phyloP scores from a whole-genome alignment of 2,797 vertebrate genomes.

The Clamator glandarius region DNA sequence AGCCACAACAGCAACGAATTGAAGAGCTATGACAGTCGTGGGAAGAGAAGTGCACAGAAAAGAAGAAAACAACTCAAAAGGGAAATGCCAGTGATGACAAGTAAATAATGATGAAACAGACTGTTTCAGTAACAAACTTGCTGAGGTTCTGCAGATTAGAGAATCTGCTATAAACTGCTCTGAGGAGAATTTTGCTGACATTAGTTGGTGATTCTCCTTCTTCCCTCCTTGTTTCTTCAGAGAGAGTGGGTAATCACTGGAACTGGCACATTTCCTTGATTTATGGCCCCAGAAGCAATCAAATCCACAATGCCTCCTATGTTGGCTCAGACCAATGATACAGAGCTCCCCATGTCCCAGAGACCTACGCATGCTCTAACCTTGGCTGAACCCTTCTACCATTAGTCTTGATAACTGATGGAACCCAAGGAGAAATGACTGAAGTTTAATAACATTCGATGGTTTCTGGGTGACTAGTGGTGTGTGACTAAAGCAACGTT shows the following conservation, averaged over 20 bases:
- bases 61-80: background rate
- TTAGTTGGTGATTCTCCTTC: background rate
- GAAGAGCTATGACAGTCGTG: background rate
- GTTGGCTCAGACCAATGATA: conserved; percentile 46
- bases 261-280: conserved; percentile 3
- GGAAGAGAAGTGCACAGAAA: background rate
- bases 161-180: background rate
- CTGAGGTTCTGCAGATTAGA: background rate
- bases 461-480: conserved; percentile 64
- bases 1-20: rapidly evolving
- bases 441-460: conserved; percentile 65
- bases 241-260: background rate
- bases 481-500: conserved; percentile 72
- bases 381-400: conserved; percentile 66
- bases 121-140: background rate
- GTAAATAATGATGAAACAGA: background rate
- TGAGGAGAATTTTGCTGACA: background rate
- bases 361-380: conserved; percentile 52
- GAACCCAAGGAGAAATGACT: conserved; percentile 33
- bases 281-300: conserved; percentile 26
- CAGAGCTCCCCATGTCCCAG: conserved; percentile 42
- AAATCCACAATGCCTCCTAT: conserved; percentile 17
- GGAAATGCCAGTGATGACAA: background rate
- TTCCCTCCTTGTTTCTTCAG: background rate
- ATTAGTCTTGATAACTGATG: conserved; percentile 61